Conservation (phyloP, 2,797 vertebrate species). For the Coendou prehensilis region DNA sequence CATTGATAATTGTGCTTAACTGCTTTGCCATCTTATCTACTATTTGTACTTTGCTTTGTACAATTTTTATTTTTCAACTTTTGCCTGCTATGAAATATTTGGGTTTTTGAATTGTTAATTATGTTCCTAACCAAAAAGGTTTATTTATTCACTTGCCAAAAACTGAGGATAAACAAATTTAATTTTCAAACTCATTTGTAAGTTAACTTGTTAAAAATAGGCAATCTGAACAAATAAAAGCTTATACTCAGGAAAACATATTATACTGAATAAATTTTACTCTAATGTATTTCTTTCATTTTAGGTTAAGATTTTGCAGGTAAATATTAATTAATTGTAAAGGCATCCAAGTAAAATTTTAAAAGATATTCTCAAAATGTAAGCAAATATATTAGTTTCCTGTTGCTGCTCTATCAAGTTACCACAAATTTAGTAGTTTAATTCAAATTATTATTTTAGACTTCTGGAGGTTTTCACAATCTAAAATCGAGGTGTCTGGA, state of each 20-base stretch:
- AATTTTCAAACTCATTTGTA: not conserved
- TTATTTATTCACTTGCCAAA: constrained; percentile 14
- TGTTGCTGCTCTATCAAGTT: not conserved
- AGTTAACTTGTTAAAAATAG: constrained; percentile 10
- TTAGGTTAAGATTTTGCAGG: not conserved
- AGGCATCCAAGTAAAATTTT: constrained; percentile 39
- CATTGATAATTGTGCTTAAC: not conserved
- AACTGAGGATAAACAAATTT: not conserved
- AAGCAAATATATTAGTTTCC: not conserved
- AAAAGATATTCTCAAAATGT: constrained; percentile 53
- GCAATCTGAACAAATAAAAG: not conserved
- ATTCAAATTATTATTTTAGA: not conserved
- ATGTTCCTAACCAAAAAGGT: not conserved
- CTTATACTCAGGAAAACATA: not conserved
- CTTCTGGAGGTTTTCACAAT: not conserved
- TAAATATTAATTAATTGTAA: constrained; percentile 45
- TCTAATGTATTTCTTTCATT: constrained; percentile 36
- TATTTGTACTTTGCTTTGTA: not conserved
- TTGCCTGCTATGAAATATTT: not conserved
- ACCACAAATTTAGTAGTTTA: not conserved
- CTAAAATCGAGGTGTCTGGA: not conserved
- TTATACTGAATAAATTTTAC: not conserved
- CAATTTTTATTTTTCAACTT: not conserved
- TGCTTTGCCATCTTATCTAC: not conserved
- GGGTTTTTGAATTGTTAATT: not conserved